Evolutionary conservation across 2,888 invertebrate species (phyloP), one percentile per base, ranked within the genome.

Genomic region (Mimachlamys varia): DNA sequence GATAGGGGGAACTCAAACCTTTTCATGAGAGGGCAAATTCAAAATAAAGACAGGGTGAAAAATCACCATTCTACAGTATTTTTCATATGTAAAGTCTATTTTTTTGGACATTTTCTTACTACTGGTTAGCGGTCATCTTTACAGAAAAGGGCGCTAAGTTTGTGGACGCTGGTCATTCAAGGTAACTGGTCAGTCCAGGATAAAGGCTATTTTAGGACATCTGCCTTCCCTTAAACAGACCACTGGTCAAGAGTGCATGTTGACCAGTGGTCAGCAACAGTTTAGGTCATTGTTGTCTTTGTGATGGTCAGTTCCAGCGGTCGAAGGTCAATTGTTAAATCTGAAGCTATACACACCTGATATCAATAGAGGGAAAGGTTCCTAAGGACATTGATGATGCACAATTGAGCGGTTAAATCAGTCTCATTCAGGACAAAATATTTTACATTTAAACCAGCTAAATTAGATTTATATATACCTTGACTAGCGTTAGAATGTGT

Each of bases 151-250:
- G 76, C 76, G 76, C 33, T 17, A 76, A 76, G n/a, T 10, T 76
- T 27, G 0, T 33, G 76, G 76, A 76, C 13, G 10, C 76, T 27
- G 76, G 76, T 76, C 76, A 76, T 27, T 33, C 76, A 33, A 76
- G 76, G 76, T 76, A 76, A 76, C 27, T 76, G 76, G 76, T 76
- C 76, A 76, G 76, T 10, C 76, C 76, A 76, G 76, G 76, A 76
- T 76, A 76, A 76, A 76, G 76, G 76, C 76, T 76, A 76, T 76
- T 76, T 76, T 76, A 76, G 76, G 76, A 76, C 76, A 76, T 22
- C 76, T 76, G 76, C 33, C 33, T 33, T 33, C 76, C 62, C 15
- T 76, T n/a, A n/a, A n/a, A n/a, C n/a, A n/a, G 76, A 76, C 76
- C 76, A 76, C 76, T 76, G 76, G 76, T 76, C 76, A 76, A 27